phyloP scores from a whole-genome alignment of 2,888 invertebrate species.

The Amorpha juglandis region DNA sequence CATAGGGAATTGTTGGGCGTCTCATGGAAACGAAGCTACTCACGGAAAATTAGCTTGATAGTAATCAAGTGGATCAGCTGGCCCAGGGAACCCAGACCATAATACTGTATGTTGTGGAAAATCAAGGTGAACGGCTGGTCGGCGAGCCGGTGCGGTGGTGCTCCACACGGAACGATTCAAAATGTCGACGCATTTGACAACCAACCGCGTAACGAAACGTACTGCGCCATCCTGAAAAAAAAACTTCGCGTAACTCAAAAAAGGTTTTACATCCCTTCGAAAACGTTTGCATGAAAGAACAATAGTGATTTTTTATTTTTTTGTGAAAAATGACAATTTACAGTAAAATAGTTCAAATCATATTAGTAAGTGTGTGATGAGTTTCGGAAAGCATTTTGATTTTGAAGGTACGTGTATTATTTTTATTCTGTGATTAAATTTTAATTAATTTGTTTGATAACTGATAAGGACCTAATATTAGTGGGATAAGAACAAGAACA shows the following conservation, averaged over 20 bases:
- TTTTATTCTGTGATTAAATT: background rate
- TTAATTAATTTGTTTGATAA: too few relatives aligned
- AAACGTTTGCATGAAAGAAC: background rate
- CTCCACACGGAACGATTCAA: constrained; percentile 50
- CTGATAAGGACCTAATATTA: too few relatives aligned
- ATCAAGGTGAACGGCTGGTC: constrained; percentile 66
- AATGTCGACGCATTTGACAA: constrained; percentile 59
- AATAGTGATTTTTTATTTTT: constrained; percentile 29
- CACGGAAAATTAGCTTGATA: too few relatives aligned
- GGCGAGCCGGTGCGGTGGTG: constrained; percentile 38
- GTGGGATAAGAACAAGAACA: too few relatives aligned
- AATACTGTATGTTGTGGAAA: constrained; percentile 47
- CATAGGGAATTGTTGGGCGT: too few relatives aligned
- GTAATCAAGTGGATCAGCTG: too few relatives aligned
- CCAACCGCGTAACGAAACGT: constrained; percentile 58
- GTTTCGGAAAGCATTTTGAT: constrained; percentile 40
- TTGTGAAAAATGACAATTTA: constrained; percentile 73
- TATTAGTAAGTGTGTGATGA: constrained; percentile 75
- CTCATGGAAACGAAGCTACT: too few relatives aligned
- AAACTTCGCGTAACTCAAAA: background rate
- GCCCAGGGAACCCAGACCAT: too few relatives aligned
- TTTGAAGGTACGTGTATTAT: constrained; percentile 46
- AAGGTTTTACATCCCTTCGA: background rate
- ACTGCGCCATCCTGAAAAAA: constrained; percentile 35
- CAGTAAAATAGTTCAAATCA: constrained; percentile 81